Evolutionary conservation across 2,888 invertebrate species (phyloP), one percentile per base, ranked within the genome.

Genomic region (Epinotia demarniana): DNA sequence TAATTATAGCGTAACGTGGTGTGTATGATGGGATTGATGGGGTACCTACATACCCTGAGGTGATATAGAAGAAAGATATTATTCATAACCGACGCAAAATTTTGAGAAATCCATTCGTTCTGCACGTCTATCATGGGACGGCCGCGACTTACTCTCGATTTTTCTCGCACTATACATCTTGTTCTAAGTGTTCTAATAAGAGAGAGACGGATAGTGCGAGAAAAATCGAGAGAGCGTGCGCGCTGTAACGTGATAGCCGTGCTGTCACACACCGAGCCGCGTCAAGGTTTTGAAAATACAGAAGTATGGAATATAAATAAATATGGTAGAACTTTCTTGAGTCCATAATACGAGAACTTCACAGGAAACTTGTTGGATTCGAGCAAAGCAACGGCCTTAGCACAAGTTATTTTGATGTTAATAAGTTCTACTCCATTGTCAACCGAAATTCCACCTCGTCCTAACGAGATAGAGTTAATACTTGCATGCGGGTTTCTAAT

Each of bases 341-440:
- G 53, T 53, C n/a, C n/a, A 16, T n/a, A n/a, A 53, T n/a, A 53
- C n/a, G 8, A 18, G 16, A 27, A 64, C 9, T 19, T 23, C 9
- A 23, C n/a, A 11, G 8, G 1, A 63, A 63, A 43, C 12, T n/a
- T 43, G 64, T 27, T 39, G 9, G 8, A 57, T 53, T 16, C 49
- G 46, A 60, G 70, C 58, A 66, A 66, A 66, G 23, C 66, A 39
- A 49, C 23, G 64, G n/a, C 39, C 13, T 60, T 53, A 43, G 18
- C 64, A 71, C 43, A 55, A 66, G 58, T 43, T 58, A 71, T 43
- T n/a, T 53, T 18, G n/a, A 43, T 64, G 49, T 49, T 39, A 74
- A 74, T 63, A 53, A 39, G 23, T 53, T 49, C 23, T 8, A 18
- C 19, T 58, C 39, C 23, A n/a, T 3, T 39, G 58, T 23, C 46